Base-by-base conservation (phyloP, 92 coral and sea anemone genomes). In the Nematostella vectensis region DNA sequence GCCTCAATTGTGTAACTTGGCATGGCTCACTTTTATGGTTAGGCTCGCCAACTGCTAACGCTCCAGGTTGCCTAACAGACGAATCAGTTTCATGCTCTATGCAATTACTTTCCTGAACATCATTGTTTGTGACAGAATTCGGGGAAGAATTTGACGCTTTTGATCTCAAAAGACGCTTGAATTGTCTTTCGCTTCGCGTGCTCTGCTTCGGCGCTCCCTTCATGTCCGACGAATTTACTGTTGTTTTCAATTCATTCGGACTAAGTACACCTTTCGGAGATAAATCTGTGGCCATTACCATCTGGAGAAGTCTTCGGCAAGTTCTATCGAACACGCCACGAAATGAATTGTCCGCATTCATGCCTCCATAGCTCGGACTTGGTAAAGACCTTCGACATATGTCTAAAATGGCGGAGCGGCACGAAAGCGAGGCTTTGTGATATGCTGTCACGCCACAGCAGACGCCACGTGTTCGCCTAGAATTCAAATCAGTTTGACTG, bases 271-370 rank as follows among this genome's bases (percentile, higher is more conserved):
- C 75, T 37, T 68, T 68, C 29, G 79, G 63, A 23, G 82, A 63
- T 39, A 67, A 51, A 57, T 87, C 98, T 61, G 91, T 79, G 50
- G 96, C 81, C 98, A 91, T 78, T 37, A 91, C 85, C 96, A 87
- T 91, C 57, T 83, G 98, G 89, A 67, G 68, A 59, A 91, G 62
- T 63, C 77, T 66, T 47, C 67, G 78, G 71, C 87, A 87, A 72
- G 94, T 88, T 56, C 98, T 70, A 68, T 71, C 78, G 96, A 91
- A 86, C 88, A 88, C 89, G 73, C 83, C 71, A 37, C 74, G 71
- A 67, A 81, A 70, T 58, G 53, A 76, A 43, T 45, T 69, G 55
- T 74, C 79, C 55, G 71, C 69, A 77, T 58, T 87, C 98, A 87
- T 91, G 51, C n/a, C n/a, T n/a, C n/a, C n/a, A n/a, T n/a, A n/a